A percentile compares a stretch with the other conserved stretches of the same genome.
These are phyloP conservation scores for Nylanderia fulva DNA, from an alignment of 1,140 invertebrate genomes.

Conservation along the genomic window DNA sequence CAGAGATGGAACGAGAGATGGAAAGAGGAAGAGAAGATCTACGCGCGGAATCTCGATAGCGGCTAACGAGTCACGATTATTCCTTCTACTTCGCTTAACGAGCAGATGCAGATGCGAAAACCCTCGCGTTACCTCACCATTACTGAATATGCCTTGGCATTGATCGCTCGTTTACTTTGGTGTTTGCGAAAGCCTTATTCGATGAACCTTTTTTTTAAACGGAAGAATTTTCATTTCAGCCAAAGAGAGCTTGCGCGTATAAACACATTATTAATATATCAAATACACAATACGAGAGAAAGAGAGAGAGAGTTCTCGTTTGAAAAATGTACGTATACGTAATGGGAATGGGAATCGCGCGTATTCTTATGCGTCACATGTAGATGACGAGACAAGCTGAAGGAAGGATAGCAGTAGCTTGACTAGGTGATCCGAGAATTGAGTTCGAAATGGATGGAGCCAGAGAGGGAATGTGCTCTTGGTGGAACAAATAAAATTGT, in stretches of 20 bases:
- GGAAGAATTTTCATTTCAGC: background rate
- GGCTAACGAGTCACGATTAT: conserved; percentile 76
- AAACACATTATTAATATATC: background rate
- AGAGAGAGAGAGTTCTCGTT: background rate
- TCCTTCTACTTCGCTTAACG: conserved; percentile 67
- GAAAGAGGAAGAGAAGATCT: conserved; percentile 10
- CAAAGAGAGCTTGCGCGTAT: background rate
- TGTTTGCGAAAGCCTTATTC: background rate
- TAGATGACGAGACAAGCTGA: conserved; percentile 36
- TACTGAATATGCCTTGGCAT: conserved; percentile 23
- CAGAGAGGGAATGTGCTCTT: conserved; percentile 29
- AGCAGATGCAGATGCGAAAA: conserved; percentile 61
- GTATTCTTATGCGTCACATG: conserved; percentile 55
- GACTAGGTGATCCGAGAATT: conserved; percentile 42
- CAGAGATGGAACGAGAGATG: background rate
- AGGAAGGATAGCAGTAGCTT: conserved; percentile 17
- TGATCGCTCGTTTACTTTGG: conserved; percentile 39
- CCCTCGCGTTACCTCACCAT: conserved; percentile 41
- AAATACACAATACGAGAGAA: background rate
- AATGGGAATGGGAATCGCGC: no score
- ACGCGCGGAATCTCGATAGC: conserved; percentile 64
- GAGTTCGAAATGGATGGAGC: conserved; percentile 54
- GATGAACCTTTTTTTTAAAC: background rate
- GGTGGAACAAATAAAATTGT: conserved; percentile 69
- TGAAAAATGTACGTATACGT: background rate